Conservation (phyloP, 1,140 invertebrate genomes). For the Battus philenor region DNA sequence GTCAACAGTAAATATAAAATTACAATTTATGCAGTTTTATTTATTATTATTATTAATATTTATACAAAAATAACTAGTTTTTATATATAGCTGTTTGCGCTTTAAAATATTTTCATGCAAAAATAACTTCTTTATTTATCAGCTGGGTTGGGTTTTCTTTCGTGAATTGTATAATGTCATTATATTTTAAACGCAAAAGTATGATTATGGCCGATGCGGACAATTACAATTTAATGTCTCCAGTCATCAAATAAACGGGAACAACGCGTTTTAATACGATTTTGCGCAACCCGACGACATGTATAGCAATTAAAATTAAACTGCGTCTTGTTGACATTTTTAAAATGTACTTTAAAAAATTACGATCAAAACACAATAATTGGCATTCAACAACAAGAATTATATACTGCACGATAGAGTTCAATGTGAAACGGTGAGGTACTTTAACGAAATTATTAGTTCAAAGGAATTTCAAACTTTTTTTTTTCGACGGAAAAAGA, state of each 20-base stretch:
- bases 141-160: neutral
- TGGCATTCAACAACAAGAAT: slow-evolving; percentile 10
- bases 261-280: neutral
- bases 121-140: neutral
- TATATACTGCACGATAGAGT: no score
- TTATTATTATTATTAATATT: no score
- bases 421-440: no score
- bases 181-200: neutral
- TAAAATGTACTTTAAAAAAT: slow-evolving; percentile 7
- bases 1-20: no score
- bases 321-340: slow-evolving; percentile 6
- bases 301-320: slow-evolving; percentile 11
- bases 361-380: slow-evolving; percentile 11
- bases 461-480: no score
- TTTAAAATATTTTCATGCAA: no score
- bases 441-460: no score
- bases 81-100: no score
- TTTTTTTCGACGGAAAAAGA: no score
- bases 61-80: no score
- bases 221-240: slow-evolving; percentile 2
- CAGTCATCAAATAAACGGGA: slow-evolving; percentile 10
- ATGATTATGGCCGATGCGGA: neutral
- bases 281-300: slow-evolving; percentile 1
- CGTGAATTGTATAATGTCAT: neutral
- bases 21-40: no score